A percentile compares a stretch with the other conserved stretches of the same genome.
phyloP scores from a whole-genome alignment of 2,888 invertebrate genomes.

The Erebia palarica region DNA sequence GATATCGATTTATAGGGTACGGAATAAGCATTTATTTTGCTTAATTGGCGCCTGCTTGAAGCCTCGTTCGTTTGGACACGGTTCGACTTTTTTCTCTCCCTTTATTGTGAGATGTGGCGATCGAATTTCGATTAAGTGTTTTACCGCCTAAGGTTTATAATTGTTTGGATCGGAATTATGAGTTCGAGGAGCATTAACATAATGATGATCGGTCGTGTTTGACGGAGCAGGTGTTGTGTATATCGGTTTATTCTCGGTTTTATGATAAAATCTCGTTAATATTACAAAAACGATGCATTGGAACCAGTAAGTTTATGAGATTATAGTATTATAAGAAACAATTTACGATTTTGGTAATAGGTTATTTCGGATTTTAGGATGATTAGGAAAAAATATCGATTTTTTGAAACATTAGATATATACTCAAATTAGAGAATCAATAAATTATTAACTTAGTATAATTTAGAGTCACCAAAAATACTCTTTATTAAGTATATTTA shows the following conservation, averaged over 20 bases:
- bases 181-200: slow-evolving; percentile 76
- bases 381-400: neutral
- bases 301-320: slow-evolving; percentile 66
- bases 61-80: slow-evolving; percentile 70
- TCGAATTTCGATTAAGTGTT: slow-evolving; percentile 57
- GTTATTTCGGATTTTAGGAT: slow-evolving; percentile 18
- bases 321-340: slow-evolving; percentile 49
- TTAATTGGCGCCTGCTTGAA: slow-evolving; percentile 74
- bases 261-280: slow-evolving; percentile 78
- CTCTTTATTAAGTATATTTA: no score
- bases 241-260: slow-evolving; percentile 79
- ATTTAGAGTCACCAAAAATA: no score
- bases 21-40: slow-evolving; percentile 78
- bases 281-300: slow-evolving; percentile 59
- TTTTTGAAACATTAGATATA: no score
- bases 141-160: slow-evolving; percentile 57
- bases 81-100: slow-evolving; percentile 55
- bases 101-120: slow-evolving; percentile 46
- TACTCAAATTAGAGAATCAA: no score
- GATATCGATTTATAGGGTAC: slow-evolving; percentile 76
- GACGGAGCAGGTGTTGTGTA: slow-evolving; percentile 78
- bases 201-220: slow-evolving; percentile 75
- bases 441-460: no score
- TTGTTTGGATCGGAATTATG: slow-evolving; percentile 48
- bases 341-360: slow-evolving; percentile 40